phyloP scores from a whole-genome alignment of 1,140 invertebrate genomes.

The Scaptodrosophila lebanonensis region DNA sequence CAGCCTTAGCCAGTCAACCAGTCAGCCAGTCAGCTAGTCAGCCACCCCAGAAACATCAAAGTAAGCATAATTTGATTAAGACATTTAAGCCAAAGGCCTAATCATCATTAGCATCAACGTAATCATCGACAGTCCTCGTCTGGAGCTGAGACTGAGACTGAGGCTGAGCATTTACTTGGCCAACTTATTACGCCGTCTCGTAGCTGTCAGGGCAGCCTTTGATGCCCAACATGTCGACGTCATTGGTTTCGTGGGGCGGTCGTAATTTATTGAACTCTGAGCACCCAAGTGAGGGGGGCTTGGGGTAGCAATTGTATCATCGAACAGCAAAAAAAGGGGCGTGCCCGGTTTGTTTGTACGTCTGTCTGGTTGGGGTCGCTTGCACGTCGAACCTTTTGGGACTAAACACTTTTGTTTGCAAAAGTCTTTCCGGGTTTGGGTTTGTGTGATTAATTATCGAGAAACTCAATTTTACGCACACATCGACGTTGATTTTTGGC shows the following conservation, averaged over 20 bases:
- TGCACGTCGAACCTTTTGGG: slow-evolving; percentile 54
- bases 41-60: slow-evolving; percentile 55
- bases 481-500: slow-evolving; percentile 58
- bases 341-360: slow-evolving; percentile 4
- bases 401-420: slow-evolving; percentile 60
- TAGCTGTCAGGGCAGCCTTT: slow-evolving; percentile 50
- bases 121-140: slow-evolving; percentile 57
- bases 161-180: no score
- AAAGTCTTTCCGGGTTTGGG: slow-evolving; percentile 53
- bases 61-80: slow-evolving; percentile 76
- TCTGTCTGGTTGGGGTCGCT: no score
- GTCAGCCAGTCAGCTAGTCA: no score
- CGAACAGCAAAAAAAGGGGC: not conserved
- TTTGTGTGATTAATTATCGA: slow-evolving; percentile 59
- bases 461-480: slow-evolving; percentile 37
- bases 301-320: slow-evolving; percentile 2
- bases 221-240: slow-evolving; percentile 56
- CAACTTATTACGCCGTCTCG: no score
- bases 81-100: slow-evolving; percentile 74
- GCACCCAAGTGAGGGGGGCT: slow-evolving; percentile 33
- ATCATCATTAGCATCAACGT: slow-evolving; percentile 74
- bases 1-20: no score
- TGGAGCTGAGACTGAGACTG: no score
- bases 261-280: slow-evolving; percentile 65
- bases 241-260: slow-evolving; percentile 52